These are phyloP conservation scores for Hyperopisus bebe DNA, from an alignment of 2,113 vertebrate genomes.

Conservation along the genomic window DNA sequence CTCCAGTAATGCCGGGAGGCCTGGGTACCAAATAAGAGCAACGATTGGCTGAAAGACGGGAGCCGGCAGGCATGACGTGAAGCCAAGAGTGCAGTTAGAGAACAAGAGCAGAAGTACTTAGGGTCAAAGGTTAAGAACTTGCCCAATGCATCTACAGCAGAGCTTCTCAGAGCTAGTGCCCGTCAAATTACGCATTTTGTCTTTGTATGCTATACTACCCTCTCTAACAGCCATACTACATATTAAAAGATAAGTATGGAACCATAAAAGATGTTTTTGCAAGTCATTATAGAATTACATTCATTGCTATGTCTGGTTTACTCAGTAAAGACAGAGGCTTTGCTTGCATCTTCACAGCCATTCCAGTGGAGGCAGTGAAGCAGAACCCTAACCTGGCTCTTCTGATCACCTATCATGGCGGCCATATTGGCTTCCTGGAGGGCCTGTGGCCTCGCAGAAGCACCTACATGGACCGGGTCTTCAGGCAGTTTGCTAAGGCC, in stretches of 20 bases:
- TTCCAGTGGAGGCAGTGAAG: constrained; percentile 87
- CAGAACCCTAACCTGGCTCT: constrained; percentile 93
- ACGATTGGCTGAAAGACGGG: neutral
- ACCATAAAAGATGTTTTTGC: neutral
- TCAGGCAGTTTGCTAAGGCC: constrained; percentile 90
- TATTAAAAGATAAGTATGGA: neutral
- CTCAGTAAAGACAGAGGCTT: neutral
- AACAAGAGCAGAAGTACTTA: neutral
- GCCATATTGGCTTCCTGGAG: constrained; percentile 97
- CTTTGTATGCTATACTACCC: neutral
- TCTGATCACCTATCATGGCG: constrained; percentile 87
- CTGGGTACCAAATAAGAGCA: neutral
- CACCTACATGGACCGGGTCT: constrained; percentile 98
- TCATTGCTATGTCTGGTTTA: neutral
- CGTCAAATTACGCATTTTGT: neutral
- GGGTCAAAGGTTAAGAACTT: neutral
- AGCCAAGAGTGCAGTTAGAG: neutral
- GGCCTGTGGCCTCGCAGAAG: constrained; percentile 89
- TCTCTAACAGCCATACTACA: neutral
- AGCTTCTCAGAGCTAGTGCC: neutral
- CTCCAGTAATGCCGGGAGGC: neutral
- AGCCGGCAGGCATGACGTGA: neutral
- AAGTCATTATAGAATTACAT: neutral
- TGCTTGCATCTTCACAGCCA: constrained; percentile 60
- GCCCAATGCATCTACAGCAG: neutral